Base-by-base conservation (phyloP, 2,797 vertebrate species). In the Sebastes cheni region DNA sequence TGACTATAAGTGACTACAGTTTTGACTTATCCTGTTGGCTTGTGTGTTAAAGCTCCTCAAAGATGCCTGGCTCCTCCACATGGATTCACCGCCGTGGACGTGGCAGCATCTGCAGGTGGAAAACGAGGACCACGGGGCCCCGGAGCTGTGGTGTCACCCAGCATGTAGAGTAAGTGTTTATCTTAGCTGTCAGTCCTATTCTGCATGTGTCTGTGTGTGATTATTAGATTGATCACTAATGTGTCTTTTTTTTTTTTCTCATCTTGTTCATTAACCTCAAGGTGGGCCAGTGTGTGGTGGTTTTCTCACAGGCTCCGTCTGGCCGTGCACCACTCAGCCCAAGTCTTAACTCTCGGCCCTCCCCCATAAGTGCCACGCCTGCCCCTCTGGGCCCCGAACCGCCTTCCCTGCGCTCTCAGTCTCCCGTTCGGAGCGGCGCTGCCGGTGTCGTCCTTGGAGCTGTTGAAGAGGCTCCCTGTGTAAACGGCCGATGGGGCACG, bases 41-140 rank as follows among this genome's bases (percentile, higher is more conserved):
- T 69, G 2, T 66, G n/a, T 67, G 30, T 62, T 13, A 0, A 90
- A 99, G 99, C 95, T 99, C 18, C 97, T 99, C 68, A 99, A 99
- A 89, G 99, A 99, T 0, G 98, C 98, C 55, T 99, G 99, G 99
- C 84, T 99, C 62, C 95, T 99, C 83, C 97, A 98, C 92, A 99
- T 99, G 96, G 94, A 95, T 0, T 2, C 92, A 0, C 90, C 91
- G 16, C 93, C 96, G 3, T 99, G 98, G 98, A 95, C 93, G 0
- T 99, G 99, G 98, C 97, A 99, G 95, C 97, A 98, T 5, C 96
- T 99, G 84, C 98, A 97, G 81, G 99, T 99, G 75, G 98, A 98
- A 84, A 99, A 99, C 0, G 98, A 99, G 83, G 99, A 99, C 70
- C 99, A 99, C 0, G 97, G 97, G 8, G 99, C 99, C 12, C 99